Conservation (phyloP, 1,140 invertebrate species). For the Globodera ellingtonae region DNA sequence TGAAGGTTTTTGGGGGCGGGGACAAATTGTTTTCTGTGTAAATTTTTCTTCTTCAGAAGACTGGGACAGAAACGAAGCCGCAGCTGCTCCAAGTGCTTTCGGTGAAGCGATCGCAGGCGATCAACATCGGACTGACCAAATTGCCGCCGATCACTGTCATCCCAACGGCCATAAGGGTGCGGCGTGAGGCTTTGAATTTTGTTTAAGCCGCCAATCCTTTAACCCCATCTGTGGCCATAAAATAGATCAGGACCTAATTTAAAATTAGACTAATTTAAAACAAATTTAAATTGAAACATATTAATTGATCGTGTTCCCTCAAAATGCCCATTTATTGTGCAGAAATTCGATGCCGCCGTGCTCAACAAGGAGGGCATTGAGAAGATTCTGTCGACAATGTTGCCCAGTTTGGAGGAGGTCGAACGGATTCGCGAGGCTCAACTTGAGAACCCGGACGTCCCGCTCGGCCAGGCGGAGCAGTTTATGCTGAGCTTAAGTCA, state of each 20-base stretch:
- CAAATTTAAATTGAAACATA: neutral
- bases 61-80: conserved; percentile 79
- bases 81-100: conserved; percentile 94
- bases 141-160: conserved; percentile 90
- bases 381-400: conserved; percentile 90
- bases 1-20: neutral
- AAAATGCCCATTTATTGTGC: conserved; percentile 38
- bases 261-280: neutral
- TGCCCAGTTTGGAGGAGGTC: conserved; percentile 94
- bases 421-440: conserved; percentile 93
- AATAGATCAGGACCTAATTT: neutral
- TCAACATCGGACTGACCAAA: conserved; percentile 99
- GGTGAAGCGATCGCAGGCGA: conserved; percentile 95
- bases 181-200: neutral
- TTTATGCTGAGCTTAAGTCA: conserved; percentile 92
- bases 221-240: too few species aligned
- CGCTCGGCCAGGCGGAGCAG: conserved; percentile 94
- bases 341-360: conserved; percentile 98
- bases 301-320: too few species aligned
- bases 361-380: conserved; percentile 86
- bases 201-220: neutral
- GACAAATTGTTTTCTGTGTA: too few species aligned
- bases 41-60: too few species aligned
- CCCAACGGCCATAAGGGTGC: conserved; percentile 82
- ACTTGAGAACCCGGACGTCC: conserved; percentile 87